These are phyloP conservation scores for Hydrochoerus hydrochaeris DNA, from an alignment of 2,113 vertebrate species.

Conservation along the genomic window DNA sequence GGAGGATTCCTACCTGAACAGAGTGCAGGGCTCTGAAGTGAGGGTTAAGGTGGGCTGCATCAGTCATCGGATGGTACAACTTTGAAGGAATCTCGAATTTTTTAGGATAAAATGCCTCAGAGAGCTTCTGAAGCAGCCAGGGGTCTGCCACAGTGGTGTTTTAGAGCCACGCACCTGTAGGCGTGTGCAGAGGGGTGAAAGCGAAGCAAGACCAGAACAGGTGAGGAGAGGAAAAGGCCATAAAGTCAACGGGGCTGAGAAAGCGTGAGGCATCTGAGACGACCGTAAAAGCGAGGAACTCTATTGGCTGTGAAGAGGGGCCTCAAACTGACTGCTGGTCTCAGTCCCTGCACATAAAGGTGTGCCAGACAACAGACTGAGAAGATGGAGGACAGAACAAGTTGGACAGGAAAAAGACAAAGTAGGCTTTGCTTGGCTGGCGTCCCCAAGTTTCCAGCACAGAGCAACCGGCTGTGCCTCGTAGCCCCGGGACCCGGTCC, in stretches of 20 bases:
- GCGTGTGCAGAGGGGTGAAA: background rate
- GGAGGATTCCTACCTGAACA: background rate
- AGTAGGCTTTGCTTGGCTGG: background rate
- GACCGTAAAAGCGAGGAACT: background rate
- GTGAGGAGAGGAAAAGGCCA: background rate
- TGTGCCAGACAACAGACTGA: background rate
- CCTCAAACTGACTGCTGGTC: background rate
- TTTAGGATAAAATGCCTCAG: background rate
- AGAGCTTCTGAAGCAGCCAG: constrained; percentile 1
- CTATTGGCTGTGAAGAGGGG: background rate
- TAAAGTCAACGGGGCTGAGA: background rate
- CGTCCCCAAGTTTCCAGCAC: background rate
- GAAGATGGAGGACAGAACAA: background rate
- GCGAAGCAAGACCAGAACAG: background rate
- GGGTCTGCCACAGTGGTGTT: background rate
- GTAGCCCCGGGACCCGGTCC: background rate
- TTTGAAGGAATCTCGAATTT: background rate
- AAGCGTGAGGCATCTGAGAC: background rate
- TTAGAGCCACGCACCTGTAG: constrained; percentile 26
- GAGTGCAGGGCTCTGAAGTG: background rate
- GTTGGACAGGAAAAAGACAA: background rate
- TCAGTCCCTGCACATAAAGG: background rate
- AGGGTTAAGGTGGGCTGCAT: background rate
- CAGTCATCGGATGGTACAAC: background rate
- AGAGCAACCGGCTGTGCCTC: background rate